A percentile compares a stretch with the other conserved stretches of the same genome.
Evolutionary conservation across 2,888 invertebrate species (phyloP).

Genomic region (Arctia plantaginis): DNA sequence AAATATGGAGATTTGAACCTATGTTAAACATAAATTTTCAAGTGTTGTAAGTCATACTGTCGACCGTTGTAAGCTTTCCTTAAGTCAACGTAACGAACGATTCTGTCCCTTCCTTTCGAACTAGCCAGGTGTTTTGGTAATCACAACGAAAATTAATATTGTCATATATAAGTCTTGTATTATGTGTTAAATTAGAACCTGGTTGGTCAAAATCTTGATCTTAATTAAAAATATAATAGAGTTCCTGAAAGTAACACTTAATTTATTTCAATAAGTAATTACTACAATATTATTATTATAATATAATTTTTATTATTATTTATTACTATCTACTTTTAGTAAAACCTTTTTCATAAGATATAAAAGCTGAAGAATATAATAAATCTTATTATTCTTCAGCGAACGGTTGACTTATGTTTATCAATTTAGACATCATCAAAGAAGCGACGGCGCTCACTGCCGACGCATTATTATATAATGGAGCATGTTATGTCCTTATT

Average conservation of each 20-base stretch:
- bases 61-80: constrained; percentile 18
- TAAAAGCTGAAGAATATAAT: constrained; percentile 23
- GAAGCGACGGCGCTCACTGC: constrained; percentile 50
- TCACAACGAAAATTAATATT: neutral
- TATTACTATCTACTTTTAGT: neutral
- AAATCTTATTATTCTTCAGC: constrained; percentile 17
- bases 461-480: constrained; percentile 66
- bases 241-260: neutral
- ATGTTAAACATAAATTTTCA: constrained; percentile 17
- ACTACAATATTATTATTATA: neutral
- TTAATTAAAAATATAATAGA: neutral
- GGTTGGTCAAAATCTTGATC: neutral
- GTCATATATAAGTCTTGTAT: neutral
- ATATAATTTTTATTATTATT: neutral
- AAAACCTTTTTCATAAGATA: constrained; percentile 16
- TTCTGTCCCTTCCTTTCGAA: constrained; percentile 5
- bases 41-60: constrained; percentile 15
- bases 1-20: constrained; percentile 11
- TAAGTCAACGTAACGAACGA: constrained; percentile 14
- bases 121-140: constrained; percentile 10
- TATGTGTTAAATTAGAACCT: neutral
- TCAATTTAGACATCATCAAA: constrained; percentile 64
- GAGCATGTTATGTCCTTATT: constrained; percentile 66
- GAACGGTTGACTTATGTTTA: constrained; percentile 61
- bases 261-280: neutral